Conservation (phyloP, 2,888 invertebrate genomes). For the Nemoura dubitans region DNA sequence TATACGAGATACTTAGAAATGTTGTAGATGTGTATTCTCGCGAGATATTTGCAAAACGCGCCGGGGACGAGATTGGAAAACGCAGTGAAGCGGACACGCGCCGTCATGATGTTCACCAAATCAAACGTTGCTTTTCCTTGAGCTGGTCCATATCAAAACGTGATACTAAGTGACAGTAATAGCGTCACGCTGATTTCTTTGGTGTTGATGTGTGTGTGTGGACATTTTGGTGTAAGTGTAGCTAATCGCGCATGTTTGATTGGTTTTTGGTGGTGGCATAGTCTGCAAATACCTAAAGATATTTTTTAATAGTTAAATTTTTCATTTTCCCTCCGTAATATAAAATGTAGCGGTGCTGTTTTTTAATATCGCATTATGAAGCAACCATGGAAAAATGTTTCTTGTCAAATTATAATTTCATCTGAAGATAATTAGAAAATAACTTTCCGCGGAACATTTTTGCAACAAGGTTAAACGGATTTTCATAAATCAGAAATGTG, state of each 20-base stretch:
- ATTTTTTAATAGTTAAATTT: no score
- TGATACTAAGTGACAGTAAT: not conserved
- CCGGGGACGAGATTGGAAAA: constrained; percentile 32
- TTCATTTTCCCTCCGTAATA: no score
- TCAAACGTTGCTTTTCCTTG: not conserved
- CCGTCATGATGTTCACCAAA: constrained; percentile 14
- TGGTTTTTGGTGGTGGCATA: not conserved
- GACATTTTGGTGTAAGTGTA: not conserved
- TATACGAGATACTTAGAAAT: constrained; percentile 34
- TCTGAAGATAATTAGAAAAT: not conserved
- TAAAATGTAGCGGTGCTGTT: not conserved
- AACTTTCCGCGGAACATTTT: not conserved
- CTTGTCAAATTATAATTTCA: not conserved
- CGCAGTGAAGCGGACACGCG: not conserved
- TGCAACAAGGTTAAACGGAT: not conserved
- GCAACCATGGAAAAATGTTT: not conserved
- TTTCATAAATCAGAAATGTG: not conserved
- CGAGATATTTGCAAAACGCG: constrained; percentile 28
- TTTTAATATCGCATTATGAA: not conserved
- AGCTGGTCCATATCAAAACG: not conserved
- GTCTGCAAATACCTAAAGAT: not conserved
- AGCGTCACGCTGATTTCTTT: not conserved
- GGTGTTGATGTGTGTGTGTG: not conserved
- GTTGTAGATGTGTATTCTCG: constrained; percentile 28
- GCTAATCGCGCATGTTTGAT: not conserved